Conservation (phyloP, 2,113 vertebrate genomes). For the Gasterosteus aculeatus region DNA sequence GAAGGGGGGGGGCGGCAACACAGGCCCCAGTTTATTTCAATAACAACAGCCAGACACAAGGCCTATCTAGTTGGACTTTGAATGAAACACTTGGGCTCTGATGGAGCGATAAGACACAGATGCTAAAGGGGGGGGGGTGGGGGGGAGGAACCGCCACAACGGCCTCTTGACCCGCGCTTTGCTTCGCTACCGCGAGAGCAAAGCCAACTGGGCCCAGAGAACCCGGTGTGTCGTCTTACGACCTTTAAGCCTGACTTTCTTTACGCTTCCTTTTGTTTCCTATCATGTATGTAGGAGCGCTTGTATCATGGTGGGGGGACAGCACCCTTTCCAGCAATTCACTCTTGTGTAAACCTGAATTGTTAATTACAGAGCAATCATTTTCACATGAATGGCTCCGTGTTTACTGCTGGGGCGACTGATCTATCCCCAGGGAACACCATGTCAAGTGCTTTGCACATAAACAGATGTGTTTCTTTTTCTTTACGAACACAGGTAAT, state of each 20-base stretch:
- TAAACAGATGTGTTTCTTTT: conserved; percentile 68
- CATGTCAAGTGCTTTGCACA: conserved; percentile 70
- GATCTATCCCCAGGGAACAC: conserved; percentile 69
- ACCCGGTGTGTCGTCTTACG: not conserved
- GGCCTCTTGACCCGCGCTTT: conserved; percentile 63
- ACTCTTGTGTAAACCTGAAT: conserved; percentile 51
- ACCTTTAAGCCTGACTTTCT: not conserved
- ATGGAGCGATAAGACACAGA: conserved; percentile 82
- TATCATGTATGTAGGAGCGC: not conserved
- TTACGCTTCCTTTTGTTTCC: not conserved
- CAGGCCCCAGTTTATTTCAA: conserved; percentile 81
- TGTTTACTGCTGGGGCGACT: conserved; percentile 63
- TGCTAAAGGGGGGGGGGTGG: conserved; percentile 60
- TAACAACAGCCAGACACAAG: conserved; percentile 83
- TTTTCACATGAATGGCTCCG: conserved; percentile 68
- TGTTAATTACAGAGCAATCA: conserved; percentile 64
- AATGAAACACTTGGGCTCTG: conserved; percentile 81
- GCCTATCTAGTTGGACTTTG: conserved; percentile 80
- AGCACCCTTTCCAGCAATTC: conserved; percentile 18
- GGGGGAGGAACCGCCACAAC: conserved; percentile 27
- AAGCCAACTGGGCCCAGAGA: conserved; percentile 2
- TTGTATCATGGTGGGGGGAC: not conserved
- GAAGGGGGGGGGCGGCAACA: conserved; percentile 50
- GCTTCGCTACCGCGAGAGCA: conserved; percentile 23
- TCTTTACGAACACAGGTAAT: conserved; percentile 74